Conservation (phyloP, 2,797 vertebrate species). For the Borostomias antarcticus region DNA sequence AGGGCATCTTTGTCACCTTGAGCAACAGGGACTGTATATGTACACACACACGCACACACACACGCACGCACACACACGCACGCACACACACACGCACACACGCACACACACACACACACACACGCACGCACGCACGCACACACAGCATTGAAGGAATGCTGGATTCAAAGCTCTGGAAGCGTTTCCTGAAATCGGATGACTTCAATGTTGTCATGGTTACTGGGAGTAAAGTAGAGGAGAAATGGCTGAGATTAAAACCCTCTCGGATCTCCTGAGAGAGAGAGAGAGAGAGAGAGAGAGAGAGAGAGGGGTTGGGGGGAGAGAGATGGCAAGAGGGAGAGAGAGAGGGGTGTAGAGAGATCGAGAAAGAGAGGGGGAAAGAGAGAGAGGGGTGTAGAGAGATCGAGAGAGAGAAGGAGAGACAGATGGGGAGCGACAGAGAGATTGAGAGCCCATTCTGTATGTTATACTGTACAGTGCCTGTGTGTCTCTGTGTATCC, state of each 20-base stretch:
- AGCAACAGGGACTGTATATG: slow-evolving; percentile 32
- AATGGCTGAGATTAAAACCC: slow-evolving; percentile 60
- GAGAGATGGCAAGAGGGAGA: background rate
- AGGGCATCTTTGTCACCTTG: slow-evolving; percentile 40
- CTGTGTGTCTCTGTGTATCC: background rate
- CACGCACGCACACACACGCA: slow-evolving; percentile 19
- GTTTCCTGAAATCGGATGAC: slow-evolving; percentile 73
- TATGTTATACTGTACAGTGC: too few relatives aligned
- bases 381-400: too few relatives aligned
- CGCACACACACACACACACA: slow-evolving; percentile 13
- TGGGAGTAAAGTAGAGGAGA: slow-evolving; percentile 45
- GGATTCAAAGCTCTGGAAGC: slow-evolving; percentile 58
- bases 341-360: too few relatives aligned
- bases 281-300: background rate
- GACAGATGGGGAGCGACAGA: too few relatives aligned
- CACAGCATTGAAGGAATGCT: slow-evolving; percentile 57
- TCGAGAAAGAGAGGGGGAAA: too few relatives aligned
- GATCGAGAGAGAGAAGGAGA: too few relatives aligned
- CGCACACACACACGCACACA: slow-evolving; percentile 13
- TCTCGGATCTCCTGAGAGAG: slow-evolving; percentile 1
- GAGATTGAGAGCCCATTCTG: too few relatives aligned
- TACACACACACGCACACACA: slow-evolving; percentile 11
- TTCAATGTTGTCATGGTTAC: slow-evolving; percentile 78
- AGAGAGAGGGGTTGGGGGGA: background rate
- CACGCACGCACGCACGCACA: background rate